These are phyloP conservation scores for Kradibia gibbosae DNA, from an alignment of 1,140 invertebrate species.

Conservation along the genomic window DNA sequence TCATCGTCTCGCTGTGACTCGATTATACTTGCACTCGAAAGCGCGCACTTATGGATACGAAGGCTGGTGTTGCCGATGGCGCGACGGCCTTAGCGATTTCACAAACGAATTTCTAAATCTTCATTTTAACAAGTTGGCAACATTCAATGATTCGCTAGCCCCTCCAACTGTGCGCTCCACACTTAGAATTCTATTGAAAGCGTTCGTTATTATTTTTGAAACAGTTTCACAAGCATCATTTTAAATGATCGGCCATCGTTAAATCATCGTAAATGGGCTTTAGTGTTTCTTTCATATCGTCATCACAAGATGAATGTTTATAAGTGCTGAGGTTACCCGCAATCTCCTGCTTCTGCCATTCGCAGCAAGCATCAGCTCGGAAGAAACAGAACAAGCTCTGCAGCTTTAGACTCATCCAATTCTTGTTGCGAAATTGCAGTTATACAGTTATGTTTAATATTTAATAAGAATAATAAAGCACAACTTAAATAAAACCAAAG, in stretches of 20 bases:
- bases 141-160: not conserved
- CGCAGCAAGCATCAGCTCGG: not conserved
- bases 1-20: not conserved
- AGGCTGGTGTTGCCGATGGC: not conserved
- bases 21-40: not conserved
- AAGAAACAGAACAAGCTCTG: not conserved
- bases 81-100: not conserved
- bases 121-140: not conserved
- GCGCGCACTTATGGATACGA: not conserved
- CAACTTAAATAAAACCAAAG: no score
- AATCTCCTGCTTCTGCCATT: not conserved
- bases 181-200: not conserved
- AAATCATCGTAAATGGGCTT: constrained; percentile 10
- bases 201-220: constrained; percentile 9
- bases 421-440: no score
- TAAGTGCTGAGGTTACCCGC: not conserved
- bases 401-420: not conserved
- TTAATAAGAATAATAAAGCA: no score
- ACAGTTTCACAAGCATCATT: not conserved
- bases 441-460: no score
- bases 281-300: not conserved
- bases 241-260: constrained; percentile 2
- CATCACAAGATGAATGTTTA: not conserved
- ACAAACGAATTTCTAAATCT: not conserved
- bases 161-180: not conserved